phyloP scores from a whole-genome alignment of 2,888 invertebrate genomes.

The Machimus rusticus region DNA sequence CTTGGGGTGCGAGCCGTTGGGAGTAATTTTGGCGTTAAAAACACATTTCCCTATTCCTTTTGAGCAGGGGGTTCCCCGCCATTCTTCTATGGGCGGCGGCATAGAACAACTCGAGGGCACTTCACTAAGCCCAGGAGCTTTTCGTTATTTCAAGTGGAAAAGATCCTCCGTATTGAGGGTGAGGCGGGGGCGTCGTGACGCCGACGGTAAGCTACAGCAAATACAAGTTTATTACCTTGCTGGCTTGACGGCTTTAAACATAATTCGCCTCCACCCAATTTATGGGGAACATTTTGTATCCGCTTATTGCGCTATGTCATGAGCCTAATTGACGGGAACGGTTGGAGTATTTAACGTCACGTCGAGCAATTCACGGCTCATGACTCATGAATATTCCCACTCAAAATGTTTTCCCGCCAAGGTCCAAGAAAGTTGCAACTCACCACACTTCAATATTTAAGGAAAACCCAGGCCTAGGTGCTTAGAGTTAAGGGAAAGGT shows the following conservation, averaged over 20 bases:
- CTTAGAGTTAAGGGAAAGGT: not conserved
- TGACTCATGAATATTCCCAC: not conserved
- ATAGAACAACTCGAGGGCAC: not conserved
- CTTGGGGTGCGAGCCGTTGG: not conserved
- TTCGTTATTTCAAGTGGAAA: not conserved
- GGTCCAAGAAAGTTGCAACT: not conserved
- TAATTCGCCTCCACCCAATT: not conserved
- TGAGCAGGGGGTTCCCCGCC: not conserved
- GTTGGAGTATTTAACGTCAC: not conserved
- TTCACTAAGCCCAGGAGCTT: not conserved
- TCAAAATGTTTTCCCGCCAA: not conserved
- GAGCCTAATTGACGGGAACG: not conserved
- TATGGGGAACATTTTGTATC: not conserved
- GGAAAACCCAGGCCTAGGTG: not conserved
- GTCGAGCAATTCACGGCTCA: not conserved
- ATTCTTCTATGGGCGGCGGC: not conserved
- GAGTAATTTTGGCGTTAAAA: not conserved
- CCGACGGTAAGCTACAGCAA: not conserved
- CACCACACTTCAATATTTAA: not conserved
- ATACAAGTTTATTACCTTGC: not conserved
- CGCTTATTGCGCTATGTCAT: not conserved
- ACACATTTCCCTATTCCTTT: not conserved
- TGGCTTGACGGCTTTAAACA: not conserved
- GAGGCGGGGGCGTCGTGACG: not conserved
- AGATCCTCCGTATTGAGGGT: not conserved